Conservation (phyloP, 2,113 vertebrate genomes). For the Mixornis gularis region DNA sequence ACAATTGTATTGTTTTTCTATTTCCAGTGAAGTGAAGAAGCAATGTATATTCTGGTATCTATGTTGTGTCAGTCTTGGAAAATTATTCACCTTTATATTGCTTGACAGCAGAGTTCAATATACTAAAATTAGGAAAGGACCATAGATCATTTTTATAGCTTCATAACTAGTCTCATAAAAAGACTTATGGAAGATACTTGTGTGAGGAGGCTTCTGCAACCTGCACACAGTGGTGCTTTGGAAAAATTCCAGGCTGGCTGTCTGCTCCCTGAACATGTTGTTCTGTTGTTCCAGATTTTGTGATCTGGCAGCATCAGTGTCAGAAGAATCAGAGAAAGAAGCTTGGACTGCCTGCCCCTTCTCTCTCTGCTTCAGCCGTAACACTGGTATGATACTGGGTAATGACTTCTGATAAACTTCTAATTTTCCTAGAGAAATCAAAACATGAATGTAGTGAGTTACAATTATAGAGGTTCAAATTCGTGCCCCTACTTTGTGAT, state of each 20-base stretch:
- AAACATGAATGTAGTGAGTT: neutral
- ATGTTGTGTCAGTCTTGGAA: neutral
- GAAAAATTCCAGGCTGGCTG: neutral
- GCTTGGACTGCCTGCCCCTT: neutral
- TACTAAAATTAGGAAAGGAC: neutral
- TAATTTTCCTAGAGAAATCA: neutral
- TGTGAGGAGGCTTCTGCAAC: neutral
- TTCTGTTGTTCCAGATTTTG: neutral
- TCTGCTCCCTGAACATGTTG: neutral
- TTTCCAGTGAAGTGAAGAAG: neutral
- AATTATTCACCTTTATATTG: neutral
- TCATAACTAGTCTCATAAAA: neutral
- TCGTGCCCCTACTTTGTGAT: neutral
- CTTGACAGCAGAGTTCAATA: neutral
- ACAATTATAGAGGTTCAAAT: neutral
- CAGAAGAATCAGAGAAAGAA: neutral
- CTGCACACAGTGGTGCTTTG: neutral
- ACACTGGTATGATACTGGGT: neutral
- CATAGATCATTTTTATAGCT: neutral
- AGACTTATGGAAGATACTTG: neutral
- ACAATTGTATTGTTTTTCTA: neutral
- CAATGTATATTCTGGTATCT: neutral
- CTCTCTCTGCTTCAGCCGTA: neutral
- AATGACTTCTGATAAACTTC: neutral
- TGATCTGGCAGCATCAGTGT: rapidly evolving